Base-by-base conservation (phyloP, 2,113 vertebrate species). In the Pachyramphus minor region DNA sequence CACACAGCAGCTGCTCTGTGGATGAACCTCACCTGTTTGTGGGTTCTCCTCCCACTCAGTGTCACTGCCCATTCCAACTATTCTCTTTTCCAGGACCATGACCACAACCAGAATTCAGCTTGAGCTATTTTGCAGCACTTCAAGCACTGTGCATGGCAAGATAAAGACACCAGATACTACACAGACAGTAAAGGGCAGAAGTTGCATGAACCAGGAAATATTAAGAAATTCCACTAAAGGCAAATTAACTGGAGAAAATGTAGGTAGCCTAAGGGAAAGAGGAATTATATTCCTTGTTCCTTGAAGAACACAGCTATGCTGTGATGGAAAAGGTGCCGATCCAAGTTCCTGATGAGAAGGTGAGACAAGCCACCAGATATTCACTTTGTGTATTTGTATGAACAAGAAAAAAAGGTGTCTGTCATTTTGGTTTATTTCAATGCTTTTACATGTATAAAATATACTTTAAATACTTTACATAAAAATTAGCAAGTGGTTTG, bases 341-440 rank as follows among this genome's bases (percentile, higher is more conserved):
- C 18, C 74, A 74, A 90, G 56, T 8, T 71, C 76, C 76, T 23
- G 39, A 73, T 45, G 23, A 62, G 59, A 66, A 85, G 14, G 59
- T n/a, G 80, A 69, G 52, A 67, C 31, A 79, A 90, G 27, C 33
- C 86, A 59, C 35, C 55, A 14, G 39, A 68, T 6, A 33, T 63
- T 56, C 31, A 39, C 49, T 41, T 15, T 28, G 28, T 52, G 8
- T 30, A 62, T 76, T 56, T 39, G 15, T 28, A 90, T 1, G 10
- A 80, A 81, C 12, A 64, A 64, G 31, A 89, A 67, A 42, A 39
- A 81, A 15, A 66, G 19, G 28, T 30, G 18, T 77, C 84, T 66
- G 20, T 19, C 39, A 69, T 76, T 97, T 76, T 59, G 74, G 75
- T 98, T 97, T 94, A 96, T 94, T 97, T 94, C 22, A 73, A 8